These are phyloP conservation scores for Aricia agestis DNA, from an alignment of 1,140 invertebrate genomes.

Conservation along the genomic window DNA sequence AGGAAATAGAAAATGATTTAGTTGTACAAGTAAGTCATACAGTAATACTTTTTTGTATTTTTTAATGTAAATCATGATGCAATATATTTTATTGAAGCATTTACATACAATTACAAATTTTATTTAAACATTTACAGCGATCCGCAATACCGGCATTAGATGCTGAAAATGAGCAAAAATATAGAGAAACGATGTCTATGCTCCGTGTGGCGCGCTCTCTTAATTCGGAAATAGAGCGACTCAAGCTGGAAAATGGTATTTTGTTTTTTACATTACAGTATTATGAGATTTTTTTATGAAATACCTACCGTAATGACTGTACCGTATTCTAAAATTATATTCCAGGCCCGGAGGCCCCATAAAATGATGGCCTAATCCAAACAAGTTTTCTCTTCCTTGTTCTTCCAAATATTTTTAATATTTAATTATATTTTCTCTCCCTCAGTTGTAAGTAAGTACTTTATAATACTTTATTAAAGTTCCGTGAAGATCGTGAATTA, in stretches of 20 bases:
- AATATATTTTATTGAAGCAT: neutral
- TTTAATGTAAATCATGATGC: no score
- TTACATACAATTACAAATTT: constrained; percentile 4
- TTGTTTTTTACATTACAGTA: neutral
- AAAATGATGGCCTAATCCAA: neutral
- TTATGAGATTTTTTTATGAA: neutral
- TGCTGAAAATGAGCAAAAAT: constrained; percentile 51
- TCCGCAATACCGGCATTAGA: constrained; percentile 45
- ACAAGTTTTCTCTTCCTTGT: neutral
- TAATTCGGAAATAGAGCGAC: constrained; percentile 43
- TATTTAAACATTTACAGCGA: constrained; percentile 32
- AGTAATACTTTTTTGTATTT: neutral
- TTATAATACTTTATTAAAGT: neutral
- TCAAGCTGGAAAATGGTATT: constrained; percentile 49
- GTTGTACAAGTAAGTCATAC: constrained; percentile 43
- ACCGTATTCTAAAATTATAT: neutral
- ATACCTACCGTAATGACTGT: neutral
- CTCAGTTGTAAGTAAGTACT: no score
- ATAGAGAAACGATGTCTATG: constrained; percentile 43
- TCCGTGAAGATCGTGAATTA: neutral
- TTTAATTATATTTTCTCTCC: no score
- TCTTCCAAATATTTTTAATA: neutral
- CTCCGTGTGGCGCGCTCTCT: constrained; percentile 42
- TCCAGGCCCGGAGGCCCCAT: neutral
- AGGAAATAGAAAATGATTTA: constrained; percentile 56